Conservation (phyloP, 2,888 invertebrate species). For the Tipula lateralis region DNA sequence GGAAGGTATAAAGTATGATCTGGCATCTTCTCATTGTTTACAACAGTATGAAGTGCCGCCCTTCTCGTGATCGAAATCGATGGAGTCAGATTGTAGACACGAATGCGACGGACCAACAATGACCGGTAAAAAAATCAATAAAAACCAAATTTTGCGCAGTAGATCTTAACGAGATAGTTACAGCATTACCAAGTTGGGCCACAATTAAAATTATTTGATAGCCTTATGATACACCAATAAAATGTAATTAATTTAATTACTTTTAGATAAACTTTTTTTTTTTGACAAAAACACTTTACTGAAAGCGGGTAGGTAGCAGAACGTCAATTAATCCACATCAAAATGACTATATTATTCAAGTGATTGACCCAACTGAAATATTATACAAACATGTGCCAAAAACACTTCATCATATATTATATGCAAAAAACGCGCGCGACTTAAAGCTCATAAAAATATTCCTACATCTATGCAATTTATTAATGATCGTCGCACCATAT, state of each 20-base stretch:
- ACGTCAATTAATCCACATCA: not conserved
- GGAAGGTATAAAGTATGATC: too few species aligned
- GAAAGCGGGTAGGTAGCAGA: not conserved
- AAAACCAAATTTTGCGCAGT: not conserved
- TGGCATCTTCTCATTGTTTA: too few species aligned
- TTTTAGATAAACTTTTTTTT: not conserved
- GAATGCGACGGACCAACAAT: too few species aligned
- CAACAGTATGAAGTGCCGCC: too few species aligned
- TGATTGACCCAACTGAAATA: not conserved
- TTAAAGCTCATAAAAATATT: not conserved
- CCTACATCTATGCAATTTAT: conserved; percentile 1
- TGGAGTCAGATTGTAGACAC: too few species aligned
- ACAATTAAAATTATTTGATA: not conserved
- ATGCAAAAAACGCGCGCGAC: not conserved
- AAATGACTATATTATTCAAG: not conserved
- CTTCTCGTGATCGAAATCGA: too few species aligned
- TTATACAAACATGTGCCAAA: not conserved
- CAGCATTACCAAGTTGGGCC: not conserved
- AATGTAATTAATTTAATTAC: not conserved
- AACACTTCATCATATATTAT: not conserved
- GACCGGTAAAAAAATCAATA: too few species aligned
- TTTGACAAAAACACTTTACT: not conserved
- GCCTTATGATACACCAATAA: not conserved
- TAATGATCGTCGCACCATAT: not conserved
- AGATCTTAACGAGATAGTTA: not conserved